Evolutionary conservation across 2,113 vertebrate species (phyloP).

Genomic region (Uropsilus gracilis): DNA sequence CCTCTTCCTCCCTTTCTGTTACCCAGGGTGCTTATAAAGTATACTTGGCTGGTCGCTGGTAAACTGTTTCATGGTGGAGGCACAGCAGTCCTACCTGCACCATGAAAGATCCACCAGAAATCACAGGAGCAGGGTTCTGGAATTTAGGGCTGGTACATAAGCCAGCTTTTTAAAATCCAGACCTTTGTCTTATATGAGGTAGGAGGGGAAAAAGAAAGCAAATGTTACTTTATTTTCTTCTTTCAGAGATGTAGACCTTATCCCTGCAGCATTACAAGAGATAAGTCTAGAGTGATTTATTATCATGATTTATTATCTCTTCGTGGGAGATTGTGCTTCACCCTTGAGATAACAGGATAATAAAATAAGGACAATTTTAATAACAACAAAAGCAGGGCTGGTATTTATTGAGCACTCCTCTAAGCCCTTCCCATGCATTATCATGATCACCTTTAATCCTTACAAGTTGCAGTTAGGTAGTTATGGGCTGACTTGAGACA

Average conservation of each 20-base stretch:
- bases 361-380: neutral
- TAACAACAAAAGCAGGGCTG: neutral
- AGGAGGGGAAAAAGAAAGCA: neutral
- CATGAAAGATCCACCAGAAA: neutral
- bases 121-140: neutral
- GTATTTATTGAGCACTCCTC: neutral
- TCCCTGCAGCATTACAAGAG: neutral
- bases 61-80: neutral
- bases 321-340: neutral
- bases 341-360: neutral
- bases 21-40: too few relatives aligned
- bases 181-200: neutral
- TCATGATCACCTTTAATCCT: neutral
- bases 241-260: neutral
- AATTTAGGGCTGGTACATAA: conserved; percentile 3
- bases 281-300: neutral
- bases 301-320: neutral
- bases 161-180: neutral
- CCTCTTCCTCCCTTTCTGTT: neutral
- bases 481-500: neutral
- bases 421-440: neutral
- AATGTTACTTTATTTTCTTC: neutral
- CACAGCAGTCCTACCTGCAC: neutral
- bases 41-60: neutral
- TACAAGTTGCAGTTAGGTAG: neutral